Percentiles rank a stretch among this genome's conserved stretches.
Conservation (phyloP, 2,888 invertebrate species). For the Tortricodes alternella region DNA sequence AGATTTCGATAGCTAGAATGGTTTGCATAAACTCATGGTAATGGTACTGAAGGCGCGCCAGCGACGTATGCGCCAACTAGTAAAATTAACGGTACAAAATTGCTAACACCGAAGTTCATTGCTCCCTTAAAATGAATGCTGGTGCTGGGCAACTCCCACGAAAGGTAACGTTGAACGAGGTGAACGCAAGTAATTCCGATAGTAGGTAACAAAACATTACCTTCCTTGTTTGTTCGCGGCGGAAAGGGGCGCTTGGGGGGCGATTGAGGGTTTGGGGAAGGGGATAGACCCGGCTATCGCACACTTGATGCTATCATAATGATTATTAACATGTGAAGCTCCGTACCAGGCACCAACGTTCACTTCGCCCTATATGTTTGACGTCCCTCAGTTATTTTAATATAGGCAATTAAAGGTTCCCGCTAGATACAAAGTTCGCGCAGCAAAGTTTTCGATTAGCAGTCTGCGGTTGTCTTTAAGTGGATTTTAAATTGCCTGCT, state of each 20-base stretch:
- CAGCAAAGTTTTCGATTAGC: slow-evolving; percentile 79
- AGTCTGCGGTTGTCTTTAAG: slow-evolving; percentile 75
- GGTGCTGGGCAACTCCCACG: slow-evolving; percentile 45
- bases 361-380: slow-evolving; percentile 77
- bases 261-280: slow-evolving; percentile 46
- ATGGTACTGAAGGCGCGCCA: no score
- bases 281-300: slow-evolving; percentile 70
- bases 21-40: no score
- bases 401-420: slow-evolving; percentile 78
- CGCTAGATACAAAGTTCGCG: slow-evolving; percentile 58
- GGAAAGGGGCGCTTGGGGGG: slow-evolving; percentile 33
- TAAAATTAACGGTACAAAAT: slow-evolving; percentile 20
- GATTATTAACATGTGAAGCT: slow-evolving; percentile 81
- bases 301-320: slow-evolving; percentile 82
- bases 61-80: neutral
- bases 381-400: slow-evolving; percentile 82
- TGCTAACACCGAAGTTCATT: slow-evolving; percentile 38
- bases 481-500: slow-evolving; percentile 77
- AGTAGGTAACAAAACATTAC: slow-evolving; percentile 38
- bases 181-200: slow-evolving; percentile 47
- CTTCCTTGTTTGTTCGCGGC: slow-evolving; percentile 38
- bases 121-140: slow-evolving; percentile 44
- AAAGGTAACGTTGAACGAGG: slow-evolving; percentile 38
- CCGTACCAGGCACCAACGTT: slow-evolving; percentile 72
- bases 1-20: no score